Evolutionary conservation across 2,888 invertebrate species (phyloP), one percentile per base, ranked within the genome.

Genomic region (Plebejus anna): DNA sequence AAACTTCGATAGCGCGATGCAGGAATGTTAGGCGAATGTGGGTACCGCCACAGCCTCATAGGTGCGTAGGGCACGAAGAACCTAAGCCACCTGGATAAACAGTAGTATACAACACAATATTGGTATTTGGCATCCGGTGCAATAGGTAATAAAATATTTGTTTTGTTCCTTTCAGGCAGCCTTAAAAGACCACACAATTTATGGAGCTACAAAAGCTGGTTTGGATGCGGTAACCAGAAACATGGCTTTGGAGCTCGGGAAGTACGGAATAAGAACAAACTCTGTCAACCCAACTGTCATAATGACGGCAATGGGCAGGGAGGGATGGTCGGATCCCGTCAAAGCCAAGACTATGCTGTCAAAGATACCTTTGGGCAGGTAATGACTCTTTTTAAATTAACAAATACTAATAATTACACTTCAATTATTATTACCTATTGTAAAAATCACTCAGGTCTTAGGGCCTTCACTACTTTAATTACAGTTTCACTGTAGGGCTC

Each of bases 261-360:
- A 95, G 0, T 94, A 96, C 77, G 95, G 95, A 57, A 98, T 98
- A 80, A 95, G 98, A 38, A 96, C 97, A 0, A 98, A 98, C 87
- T 94, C 95, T 36, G 96, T 98, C 0, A 97, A 98, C 88, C 98
- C 98, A 1, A 98, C 98, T 0, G 98, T 98, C 0, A 96, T 97
- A 32, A 90, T 97, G 92, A 98, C 98, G 0, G 96, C 96, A 78
- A 97, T 98, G 97, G 98, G 97, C 0, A 94, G 91, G 79, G 84
- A 94, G 0, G 95, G 95, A 57, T 98, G 98, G 98, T 95, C 96
- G 36, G 96, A 97, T 84, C 96, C 97, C 0, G 90, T 86, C 0
- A 96, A 96, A 83, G 95, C 96, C 2, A 91, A 90, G 0, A 94
- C 95, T 0, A 95, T 98, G 95, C 82, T 96, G 75, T 94, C 94